Base-by-base conservation (phyloP, 2,888 invertebrate species). In the Acleris cristana region DNA sequence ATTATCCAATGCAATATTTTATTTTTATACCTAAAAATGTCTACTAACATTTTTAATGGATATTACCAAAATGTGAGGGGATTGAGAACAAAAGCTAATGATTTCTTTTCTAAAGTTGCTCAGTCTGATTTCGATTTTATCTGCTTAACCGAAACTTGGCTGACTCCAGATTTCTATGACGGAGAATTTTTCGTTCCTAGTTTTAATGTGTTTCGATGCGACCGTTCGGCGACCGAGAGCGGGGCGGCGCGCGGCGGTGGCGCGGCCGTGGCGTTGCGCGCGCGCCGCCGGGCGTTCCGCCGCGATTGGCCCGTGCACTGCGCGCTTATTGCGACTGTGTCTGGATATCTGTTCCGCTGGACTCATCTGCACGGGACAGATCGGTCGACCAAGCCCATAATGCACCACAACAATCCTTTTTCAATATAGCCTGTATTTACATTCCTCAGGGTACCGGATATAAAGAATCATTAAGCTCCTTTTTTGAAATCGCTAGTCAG, bases 31-130 rank as follows among this genome's bases (percentile, higher is more conserved):
- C 30, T 30, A 30, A 30, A 30, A 30, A 30, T 18, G 54, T 6
- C 30, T 30, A 30, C 1, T n/a, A 30, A 16, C 26, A 12, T 23
- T 23, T 57, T 60, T 51, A 19, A 56, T n/a, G 45, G 62, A 23
- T 71, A 69, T 54, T 71, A 70, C 51, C 71, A 71, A 59, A 71
- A 71, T 19, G 69, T 63, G n/a, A 58, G 72, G 26, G 70, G 69
- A 0, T 52, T 72, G 3, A 62, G 70, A 26, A 70, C 71, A 18
- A 71, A 71, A 59, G 64, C 66, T 5, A 62, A 64, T 53, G 21
- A 26, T 0, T 71, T 71, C 60, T 59, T 69, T 10, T 57, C 61
- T 12, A 16, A 52, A 10, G 52, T 70, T 10, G 16, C 56, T 12
- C 58, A 58, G 12, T 65, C 60, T 3, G 30, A 67, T 48, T 69